Base-by-base conservation (phyloP, 2,113 vertebrate genomes). In the Lonchura striata region DNA sequence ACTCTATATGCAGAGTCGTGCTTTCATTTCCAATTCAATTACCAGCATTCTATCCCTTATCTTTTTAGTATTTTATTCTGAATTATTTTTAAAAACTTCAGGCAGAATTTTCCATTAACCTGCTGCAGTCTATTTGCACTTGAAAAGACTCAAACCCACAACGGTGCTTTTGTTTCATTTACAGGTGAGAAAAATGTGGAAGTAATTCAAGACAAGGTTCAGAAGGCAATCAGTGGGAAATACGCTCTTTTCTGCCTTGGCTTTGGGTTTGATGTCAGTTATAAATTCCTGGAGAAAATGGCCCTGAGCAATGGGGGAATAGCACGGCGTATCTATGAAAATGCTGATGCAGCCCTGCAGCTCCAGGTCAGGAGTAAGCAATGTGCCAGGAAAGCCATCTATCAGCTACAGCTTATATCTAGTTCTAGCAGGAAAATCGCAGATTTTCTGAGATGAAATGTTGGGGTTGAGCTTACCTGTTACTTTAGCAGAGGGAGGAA, bases 181-280 rank as follows among this genome's bases (percentile, higher is more conserved):
- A 70, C 81, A 99, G 99, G 98, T 65, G 97, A 76, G 75, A 95
- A 2, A 11, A 7, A 75, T 7, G 79, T 80, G 23, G 21, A 11
- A 6, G 35, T 1, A 9, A 99, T 99, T 93, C 98, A 98, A 94
- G 18, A 97, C 23, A 99, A 98, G 0, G 68, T 99, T 68, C 91
- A 30, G n/a, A 23, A 94, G 33, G 98, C 98, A 27, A 93, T 98
- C 23, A 49, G 69, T 16, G 98, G 97, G 44, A 98, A 88, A 39
- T 98, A 98, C 19, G 97, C 97, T 70, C 90, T 99, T 27, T 99
- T 98, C 96, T 98, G 98, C 97, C 98, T 99, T 64, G 99, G 99
- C 68, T 99, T 99, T 0, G 99, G 99, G 71, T 98, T 98, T 17
- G 92, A 98, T 19, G 98, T 99, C 86, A 96, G 98, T 50, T 99